Evolutionary conservation across 1,140 invertebrate species (phyloP), one percentile per base, ranked within the genome.

Genomic region (Drosophila takahashii): DNA sequence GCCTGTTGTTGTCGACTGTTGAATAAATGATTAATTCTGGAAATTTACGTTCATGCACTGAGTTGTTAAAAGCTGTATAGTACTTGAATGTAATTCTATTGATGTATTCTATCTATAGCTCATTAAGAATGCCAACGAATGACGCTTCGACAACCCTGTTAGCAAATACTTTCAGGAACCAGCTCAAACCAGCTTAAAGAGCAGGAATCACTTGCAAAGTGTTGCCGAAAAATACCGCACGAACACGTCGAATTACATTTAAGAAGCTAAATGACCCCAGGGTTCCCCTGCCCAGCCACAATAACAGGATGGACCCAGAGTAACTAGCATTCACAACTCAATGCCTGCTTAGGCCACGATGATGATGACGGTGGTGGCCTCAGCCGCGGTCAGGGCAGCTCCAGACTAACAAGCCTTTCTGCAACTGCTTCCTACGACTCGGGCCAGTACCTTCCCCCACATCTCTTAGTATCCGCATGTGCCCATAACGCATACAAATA

Each of bases 231-330:
- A 87, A 87, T 79, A 71, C 73, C 72, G 58, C 77, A 74, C 80
- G 76, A 87, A 87, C 83, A 87, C 83, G 83, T 83, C 72, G 79
- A 87, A 87, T 79, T 83, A 73, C 70, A 79, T 87, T 89, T 74
- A 84, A 89, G 89, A 89, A 90, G 89, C 89, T 69, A 89, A 85
- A 81, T 89, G 89, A 91, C 89, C 89, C 73, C 39, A 53, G 79
- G 89, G 77, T 36, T 65, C 48, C 50, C 47, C 42, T 47, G 27
- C n/a, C 34, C 9, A 70, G 29, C 18, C 2, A 61, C 13, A 26
- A 61, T 10, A 26, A 13, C 9, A 32, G 18, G 37, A 29, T 22
- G 59, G 39, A 36, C n/a, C 37, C n/a, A 37, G 22, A 18, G 22
- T 71, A 53, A 66, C 59, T 18, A 62, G 50, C 18, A 51, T 77